Evolutionary conservation across 2,888 invertebrate genomes (phyloP).

Genomic region (Sphaerophoria taeniata): DNA sequence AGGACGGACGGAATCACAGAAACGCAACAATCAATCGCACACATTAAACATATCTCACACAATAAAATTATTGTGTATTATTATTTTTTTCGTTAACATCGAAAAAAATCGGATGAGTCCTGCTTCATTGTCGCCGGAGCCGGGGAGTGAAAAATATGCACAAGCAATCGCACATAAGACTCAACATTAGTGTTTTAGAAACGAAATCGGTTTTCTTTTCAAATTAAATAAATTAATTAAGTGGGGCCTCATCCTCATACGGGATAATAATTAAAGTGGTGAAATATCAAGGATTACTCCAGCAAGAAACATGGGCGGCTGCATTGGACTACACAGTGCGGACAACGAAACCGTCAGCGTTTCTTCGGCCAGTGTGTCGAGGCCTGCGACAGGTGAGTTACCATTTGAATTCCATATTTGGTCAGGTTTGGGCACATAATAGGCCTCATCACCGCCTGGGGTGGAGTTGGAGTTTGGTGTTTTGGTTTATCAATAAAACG

Average conservation of each 20-base stretch:
- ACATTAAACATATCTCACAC: conserved; percentile 50
- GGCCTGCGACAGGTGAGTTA: conserved; percentile 90
- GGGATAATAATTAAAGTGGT: neutral
- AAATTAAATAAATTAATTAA: conserved; percentile 5
- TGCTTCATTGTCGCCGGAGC: conserved; percentile 35
- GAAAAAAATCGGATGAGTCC: conserved; percentile 54
- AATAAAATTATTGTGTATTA: conserved; percentile 12
- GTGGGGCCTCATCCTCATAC: conserved; percentile 9
- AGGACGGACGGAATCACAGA: conserved; percentile 17
- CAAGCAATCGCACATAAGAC: conserved; percentile 55
- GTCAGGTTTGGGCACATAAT: neutral
- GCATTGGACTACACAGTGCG: conserved; percentile 91
- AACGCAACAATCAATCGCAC: conserved; percentile 69
- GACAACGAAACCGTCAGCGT: conserved; percentile 92
- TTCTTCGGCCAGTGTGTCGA: conserved; percentile 91
- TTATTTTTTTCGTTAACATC: conserved; percentile 7
- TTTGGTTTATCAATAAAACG: conserved; percentile 18
- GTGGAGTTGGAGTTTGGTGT: neutral
- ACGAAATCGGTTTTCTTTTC: conserved; percentile 11
- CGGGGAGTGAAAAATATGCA: conserved; percentile 67
- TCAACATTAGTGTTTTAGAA: conserved; percentile 40
- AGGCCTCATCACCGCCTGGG: conserved; percentile 9
- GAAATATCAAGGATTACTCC: conserved; percentile 4
- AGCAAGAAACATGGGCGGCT: conserved; percentile 88
- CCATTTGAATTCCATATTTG: conserved; percentile 1